Base-by-base conservation (phyloP, 2,797 vertebrate species). In the Erethizon dorsatum region DNA sequence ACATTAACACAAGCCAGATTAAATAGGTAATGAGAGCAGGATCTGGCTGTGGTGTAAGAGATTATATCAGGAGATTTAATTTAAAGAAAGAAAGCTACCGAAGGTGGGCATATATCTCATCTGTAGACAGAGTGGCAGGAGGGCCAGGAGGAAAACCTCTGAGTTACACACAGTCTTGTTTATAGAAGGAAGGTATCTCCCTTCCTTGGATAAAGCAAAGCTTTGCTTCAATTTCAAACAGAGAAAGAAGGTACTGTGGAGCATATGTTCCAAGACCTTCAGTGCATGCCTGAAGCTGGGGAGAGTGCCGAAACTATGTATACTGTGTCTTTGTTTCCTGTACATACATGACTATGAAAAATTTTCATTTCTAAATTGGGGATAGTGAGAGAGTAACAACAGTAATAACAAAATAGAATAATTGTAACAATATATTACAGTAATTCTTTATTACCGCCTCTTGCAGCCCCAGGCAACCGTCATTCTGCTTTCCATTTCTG, bases 1-100 rank as follows among this genome's bases (percentile, higher is more conserved):
- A 94, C 67, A 41, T 87, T 77, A 78, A 78, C 77, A 88, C 11
- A 79, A 96, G 50, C 69, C 86, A 97, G 17, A 83, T 75, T 91
- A 85, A 94, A 83, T 1, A 0, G 20, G 3, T 61, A 87, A 41
- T 47, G 28, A 41, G 45, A 33, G 31, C 31, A 33, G 65, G 67
- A 79, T 26, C 56, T 75, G 41, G 9, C 37, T 54, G 13, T 82
- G 47, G 2, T 45, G 59, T 47, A 5, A 41, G 41, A 87, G 28
- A 89, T 65, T 91, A 1, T 78, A 82, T 91, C 56, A 89, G 28
- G 47, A 88, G 86, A 37, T 88, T 63, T 10, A 10, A 20, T 57
- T 91, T 83, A 83, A 85, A 77, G 50, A 20, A 59, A 71, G 45
- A 89, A 92, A 83, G 31, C 56, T 88, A 24, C 57, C 73, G 93